A percentile compares a stretch with the other conserved stretches of the same genome.
Evolutionary conservation across 2,888 invertebrate species (phyloP).

Genomic region (Catocala sponsa): DNA sequence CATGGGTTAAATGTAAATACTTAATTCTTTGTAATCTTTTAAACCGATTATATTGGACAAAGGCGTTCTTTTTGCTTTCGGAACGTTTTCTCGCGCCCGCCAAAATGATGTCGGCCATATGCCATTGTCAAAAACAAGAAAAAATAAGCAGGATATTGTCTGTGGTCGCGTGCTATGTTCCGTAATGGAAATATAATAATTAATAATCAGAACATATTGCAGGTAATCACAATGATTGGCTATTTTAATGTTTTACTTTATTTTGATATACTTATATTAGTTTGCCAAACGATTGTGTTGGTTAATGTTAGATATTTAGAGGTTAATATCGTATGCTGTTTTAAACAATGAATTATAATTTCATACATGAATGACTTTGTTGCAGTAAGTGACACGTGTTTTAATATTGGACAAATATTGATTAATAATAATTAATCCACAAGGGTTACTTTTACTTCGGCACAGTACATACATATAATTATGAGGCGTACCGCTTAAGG

Average conservation of each 20-base stretch:
- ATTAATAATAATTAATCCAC: background rate
- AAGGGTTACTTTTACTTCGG: too few species aligned
- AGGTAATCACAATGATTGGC: constrained; percentile 21
- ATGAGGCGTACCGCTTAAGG: too few species aligned
- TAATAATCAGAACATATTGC: constrained; percentile 16
- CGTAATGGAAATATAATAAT: constrained; percentile 8
- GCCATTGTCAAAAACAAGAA: constrained; percentile 1
- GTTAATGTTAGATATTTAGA: background rate
- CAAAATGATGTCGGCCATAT: constrained; percentile 15
- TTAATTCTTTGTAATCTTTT: constrained; percentile 8
- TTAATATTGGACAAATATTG: constrained; percentile 25
- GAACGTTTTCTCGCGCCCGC: constrained; percentile 2
- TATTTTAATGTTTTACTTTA: constrained; percentile 1
- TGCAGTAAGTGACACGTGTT: constrained; percentile 35
- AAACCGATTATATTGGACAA: constrained; percentile 17
- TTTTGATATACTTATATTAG: background rate
- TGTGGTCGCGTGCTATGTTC: constrained; percentile 13
- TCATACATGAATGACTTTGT: constrained; percentile 31
- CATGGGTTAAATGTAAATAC: background rate
- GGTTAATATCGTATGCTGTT: background rate
- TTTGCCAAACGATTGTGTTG: constrained; percentile 2
- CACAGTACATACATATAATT: too few species aligned
- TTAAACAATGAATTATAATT: constrained; percentile 18
- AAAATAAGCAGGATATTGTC: constrained; percentile 13
- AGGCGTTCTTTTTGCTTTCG: background rate